Evolutionary conservation across 1,140 invertebrate species (phyloP), one percentile per base, ranked within the genome.

Genomic region (Prorops nasuta): DNA sequence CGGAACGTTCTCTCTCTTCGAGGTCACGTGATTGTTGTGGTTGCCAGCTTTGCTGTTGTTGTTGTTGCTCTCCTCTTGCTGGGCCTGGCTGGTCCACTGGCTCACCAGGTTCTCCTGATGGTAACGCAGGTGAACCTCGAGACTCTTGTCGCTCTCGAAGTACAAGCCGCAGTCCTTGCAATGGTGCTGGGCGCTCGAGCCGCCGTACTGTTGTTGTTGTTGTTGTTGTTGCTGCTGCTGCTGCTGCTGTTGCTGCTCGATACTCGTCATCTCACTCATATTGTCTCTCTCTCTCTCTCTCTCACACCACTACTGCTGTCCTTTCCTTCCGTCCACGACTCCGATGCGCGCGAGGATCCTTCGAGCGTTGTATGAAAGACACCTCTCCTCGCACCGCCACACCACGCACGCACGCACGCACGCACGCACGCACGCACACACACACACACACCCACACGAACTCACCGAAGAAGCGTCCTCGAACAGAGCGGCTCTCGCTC

Each of bases 101-200:
- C 79, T 86, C 49, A 89, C 72, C 44, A 89, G 72, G 58, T 87
- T 89, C 60, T 88, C 86, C 62, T 89, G 87, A 57, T 91, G 88
- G 64, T 91, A 90, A 52, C 84, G 83, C 51, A 89, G 74, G 76
- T 91, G 88, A 45, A 90, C 88, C 57, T 89, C 85, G 38, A 90
- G 77, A 34, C 87, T 89, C 52, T 85, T 85, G 22, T 82, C 79
- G 58, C 86, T 85, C 61, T 90, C 87, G 62, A 90, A 84, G 57
- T 80, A 83, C 24, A 90, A 63, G 55, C 84, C 82, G 76, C 88
- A 90, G 68, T 88, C 84, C 65, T 86, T 85, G 74, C 89, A 91
- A 56, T 82, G 80, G 61, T 80, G 79, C 46, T 82, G 68, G 57
- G 71, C 55, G 72, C 72, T 58, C 62, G 77, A 52, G 67, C 72